Evolutionary conservation across 2,888 invertebrate species (phyloP).

Genomic region (Sesamia inferens): DNA sequence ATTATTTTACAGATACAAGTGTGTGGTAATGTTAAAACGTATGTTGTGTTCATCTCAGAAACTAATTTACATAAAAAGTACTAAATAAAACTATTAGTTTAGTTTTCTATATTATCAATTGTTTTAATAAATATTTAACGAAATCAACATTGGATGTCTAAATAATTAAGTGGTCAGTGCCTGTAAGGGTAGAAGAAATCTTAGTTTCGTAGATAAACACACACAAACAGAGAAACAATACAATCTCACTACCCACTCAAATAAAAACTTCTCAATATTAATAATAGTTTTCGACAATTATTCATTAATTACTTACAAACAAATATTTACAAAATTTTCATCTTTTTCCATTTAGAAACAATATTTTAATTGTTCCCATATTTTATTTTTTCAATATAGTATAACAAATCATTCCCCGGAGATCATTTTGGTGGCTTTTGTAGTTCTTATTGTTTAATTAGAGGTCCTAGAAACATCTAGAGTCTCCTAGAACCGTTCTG

Average conservation of each 20-base stretch:
- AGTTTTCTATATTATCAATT: not conserved
- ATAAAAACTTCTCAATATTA: conserved; percentile 38
- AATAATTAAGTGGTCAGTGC: too few relatives aligned
- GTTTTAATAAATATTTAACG: too few relatives aligned
- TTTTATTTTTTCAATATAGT: conserved; percentile 43
- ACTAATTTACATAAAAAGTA: conserved; percentile 17
- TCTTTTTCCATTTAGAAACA: conserved; percentile 51
- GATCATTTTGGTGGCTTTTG: conserved; percentile 55
- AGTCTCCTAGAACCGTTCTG: not conserved
- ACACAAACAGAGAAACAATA: conserved; percentile 16
- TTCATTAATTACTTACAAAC: conserved; percentile 28
- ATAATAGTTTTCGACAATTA: conserved; percentile 33
- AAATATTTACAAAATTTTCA: conserved; percentile 52
- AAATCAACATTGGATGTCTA: too few relatives aligned
- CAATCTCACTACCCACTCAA: conserved; percentile 31
- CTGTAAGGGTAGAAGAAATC: not conserved
- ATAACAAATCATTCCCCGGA: conserved; percentile 49
- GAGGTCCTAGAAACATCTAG: not conserved
- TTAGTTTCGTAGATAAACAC: conserved; percentile 18
- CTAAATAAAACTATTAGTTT: not conserved
- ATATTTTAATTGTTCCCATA: conserved; percentile 65
- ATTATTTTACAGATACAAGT: conserved; percentile 53
- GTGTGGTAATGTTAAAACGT: conserved; percentile 27
- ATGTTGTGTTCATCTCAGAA: conserved; percentile 18
- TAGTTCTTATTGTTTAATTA: conserved; percentile 10